phyloP scores from a whole-genome alignment of 2,888 invertebrate genomes.

The Trimorus sp. region DNA sequence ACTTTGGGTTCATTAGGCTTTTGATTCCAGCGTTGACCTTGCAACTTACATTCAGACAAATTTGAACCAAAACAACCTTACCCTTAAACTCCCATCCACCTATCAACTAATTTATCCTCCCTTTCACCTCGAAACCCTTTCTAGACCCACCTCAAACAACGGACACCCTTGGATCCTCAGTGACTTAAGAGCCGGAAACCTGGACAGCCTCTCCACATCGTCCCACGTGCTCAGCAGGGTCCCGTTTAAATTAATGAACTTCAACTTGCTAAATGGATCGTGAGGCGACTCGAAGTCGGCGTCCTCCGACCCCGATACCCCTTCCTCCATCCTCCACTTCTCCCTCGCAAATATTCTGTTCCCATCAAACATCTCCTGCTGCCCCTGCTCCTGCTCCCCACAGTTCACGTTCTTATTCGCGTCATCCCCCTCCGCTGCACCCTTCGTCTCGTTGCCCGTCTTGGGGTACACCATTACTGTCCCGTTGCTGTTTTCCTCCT shows the following conservation, averaged over 20 bases:
- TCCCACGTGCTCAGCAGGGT: slow-evolving; percentile 93
- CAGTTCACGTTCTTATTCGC: slow-evolving; percentile 76
- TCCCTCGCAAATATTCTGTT: slow-evolving; percentile 70
- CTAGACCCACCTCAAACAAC: slow-evolving; percentile 82
- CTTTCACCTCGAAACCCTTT: neutral
- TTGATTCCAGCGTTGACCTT: too few species aligned
- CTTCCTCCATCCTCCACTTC: slow-evolving; percentile 82
- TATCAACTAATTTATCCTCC: neutral
- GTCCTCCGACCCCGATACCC: slow-evolving; percentile 83
- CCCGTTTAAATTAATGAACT: slow-evolving; percentile 92
- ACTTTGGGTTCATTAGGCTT: too few species aligned
- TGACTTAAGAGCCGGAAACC: slow-evolving; percentile 91
- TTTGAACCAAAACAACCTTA: too few species aligned
- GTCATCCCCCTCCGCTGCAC: slow-evolving; percentile 59
- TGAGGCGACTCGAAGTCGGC: slow-evolving; percentile 77
- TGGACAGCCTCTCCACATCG: slow-evolving; percentile 92
- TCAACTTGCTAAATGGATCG: slow-evolving; percentile 85
- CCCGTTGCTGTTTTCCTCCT: slow-evolving; percentile 71
- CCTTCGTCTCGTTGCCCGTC: slow-evolving; percentile 48
- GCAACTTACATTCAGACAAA: too few species aligned
- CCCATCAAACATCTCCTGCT: slow-evolving; percentile 73
- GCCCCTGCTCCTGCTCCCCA: slow-evolving; percentile 62
- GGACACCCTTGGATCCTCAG: slow-evolving; percentile 91
- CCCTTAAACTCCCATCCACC: neutral
- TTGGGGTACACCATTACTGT: slow-evolving; percentile 20